Evolutionary conservation across 2,888 invertebrate genomes (phyloP), one percentile per base, ranked within the genome.

Genomic region (Eupithecia tripunctaria): DNA sequence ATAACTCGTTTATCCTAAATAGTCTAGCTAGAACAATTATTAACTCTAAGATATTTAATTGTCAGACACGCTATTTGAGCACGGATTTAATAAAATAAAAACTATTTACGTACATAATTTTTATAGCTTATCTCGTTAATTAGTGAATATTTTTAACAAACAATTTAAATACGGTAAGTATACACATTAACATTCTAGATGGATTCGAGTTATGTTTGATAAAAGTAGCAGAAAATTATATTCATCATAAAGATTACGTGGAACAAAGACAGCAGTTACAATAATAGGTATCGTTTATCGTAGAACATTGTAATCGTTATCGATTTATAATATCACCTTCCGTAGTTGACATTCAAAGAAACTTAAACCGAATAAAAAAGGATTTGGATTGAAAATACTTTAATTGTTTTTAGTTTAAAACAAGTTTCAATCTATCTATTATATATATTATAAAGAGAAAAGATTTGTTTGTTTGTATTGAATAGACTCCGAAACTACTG

Each of bases 21-120:
- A 68, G 67, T 72, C 70, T 73, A 74, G 25, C 70, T 73, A 74
- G 25, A 56, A 56, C 10, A 88, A 88, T 88, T 86, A 64, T 64
- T 88, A 86, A 64, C 41, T 38, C 62, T n/a, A 36, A 63, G 36
- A 63, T 63, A 36, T n/a, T 83, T 85, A 85, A 86, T 88, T 88
- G 84, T 82, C 73, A 77, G 84, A 81, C 82, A 82, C 80, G 82
- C 81, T 82, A 75, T 83, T 82, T 82, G 84, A 82, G 76, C 83
- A 81, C 81, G 78, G 76, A 78, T 82, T 72, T 80, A 78, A 82
- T 83, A 82, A 81, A 83, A 85, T 80, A 81, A 80, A 82, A 82
- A 84, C 83, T 85, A 86, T 85, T 82, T 81, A 84, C 82, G 83
- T 85, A 86, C 83, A 85, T 83, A 85, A 83, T 81, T 88, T 84